Evolutionary conservation across 2,113 vertebrate species (phyloP).

Genomic region (Mastomys natalensis): DNA sequence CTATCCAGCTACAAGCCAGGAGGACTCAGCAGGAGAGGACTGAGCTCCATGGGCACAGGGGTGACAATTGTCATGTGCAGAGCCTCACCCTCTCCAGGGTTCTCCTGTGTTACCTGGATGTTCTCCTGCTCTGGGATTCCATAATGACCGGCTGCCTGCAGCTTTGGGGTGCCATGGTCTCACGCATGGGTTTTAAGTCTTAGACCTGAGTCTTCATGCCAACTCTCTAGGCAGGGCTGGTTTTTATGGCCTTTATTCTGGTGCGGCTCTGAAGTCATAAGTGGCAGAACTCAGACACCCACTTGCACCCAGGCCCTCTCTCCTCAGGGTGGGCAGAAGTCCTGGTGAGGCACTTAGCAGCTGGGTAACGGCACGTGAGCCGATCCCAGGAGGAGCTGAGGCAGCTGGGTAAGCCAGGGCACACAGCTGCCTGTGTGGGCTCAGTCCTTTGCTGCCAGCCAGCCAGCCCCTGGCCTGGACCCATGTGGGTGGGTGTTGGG

Average conservation of each 20-base stretch:
- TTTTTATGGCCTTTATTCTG: neutral
- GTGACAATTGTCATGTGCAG: fast-evolving
- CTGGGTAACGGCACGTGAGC: neutral
- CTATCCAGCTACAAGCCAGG: neutral
- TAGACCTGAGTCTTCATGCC: neutral
- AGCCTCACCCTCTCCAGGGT: neutral
- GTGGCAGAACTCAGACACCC: neutral
- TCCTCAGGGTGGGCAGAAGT: neutral
- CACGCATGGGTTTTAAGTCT: neutral
- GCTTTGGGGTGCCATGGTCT: neutral
- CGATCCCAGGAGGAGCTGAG: neutral
- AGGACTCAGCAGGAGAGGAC: neutral
- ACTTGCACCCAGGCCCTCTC: neutral
- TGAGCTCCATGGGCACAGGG: neutral
- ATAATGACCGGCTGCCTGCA: neutral
- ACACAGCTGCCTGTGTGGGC: constrained; percentile 57
- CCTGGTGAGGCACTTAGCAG: neutral
- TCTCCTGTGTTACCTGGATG: neutral
- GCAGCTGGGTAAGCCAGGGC: neutral
- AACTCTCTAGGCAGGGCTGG: neutral
- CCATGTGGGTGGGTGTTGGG: constrained; percentile 29
- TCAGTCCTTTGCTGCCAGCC: constrained; percentile 34
- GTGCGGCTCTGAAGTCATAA: fast-evolving
- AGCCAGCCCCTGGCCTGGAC: constrained; percentile 53
- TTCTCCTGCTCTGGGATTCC: neutral